phyloP scores from a whole-genome alignment of 35 echinoderm and acorn worm species.

The Acanthaster planci region DNA sequence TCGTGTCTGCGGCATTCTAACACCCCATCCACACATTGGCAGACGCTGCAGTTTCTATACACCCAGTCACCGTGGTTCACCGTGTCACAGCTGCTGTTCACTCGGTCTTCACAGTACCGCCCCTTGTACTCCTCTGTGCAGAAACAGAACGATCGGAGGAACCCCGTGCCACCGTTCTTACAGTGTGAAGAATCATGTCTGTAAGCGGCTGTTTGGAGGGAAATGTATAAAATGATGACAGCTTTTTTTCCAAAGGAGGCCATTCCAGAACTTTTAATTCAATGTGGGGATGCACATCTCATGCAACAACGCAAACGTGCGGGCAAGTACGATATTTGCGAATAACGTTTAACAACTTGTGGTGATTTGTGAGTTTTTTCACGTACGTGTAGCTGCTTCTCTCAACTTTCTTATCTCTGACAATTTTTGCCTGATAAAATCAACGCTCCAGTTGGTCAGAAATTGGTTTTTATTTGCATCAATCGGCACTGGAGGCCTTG shows the following conservation, averaged over 20 bases:
- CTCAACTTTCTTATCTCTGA: too few species aligned
- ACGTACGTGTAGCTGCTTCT: too few species aligned
- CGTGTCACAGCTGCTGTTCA: slow-evolving; percentile 26
- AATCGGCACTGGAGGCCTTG: too few species aligned
- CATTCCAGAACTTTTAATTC: neutral
- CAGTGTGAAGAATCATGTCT: slow-evolving; percentile 64
- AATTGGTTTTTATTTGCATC: too few species aligned
- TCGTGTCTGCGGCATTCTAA: slow-evolving; percentile 36
- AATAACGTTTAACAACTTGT: too few species aligned
- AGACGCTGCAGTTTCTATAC: slow-evolving; percentile 49
- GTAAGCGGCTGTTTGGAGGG: slow-evolving; percentile 20
- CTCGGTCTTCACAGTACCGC: slow-evolving; percentile 62
- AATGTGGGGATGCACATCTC: neutral
- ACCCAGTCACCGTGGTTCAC: slow-evolving; percentile 12
- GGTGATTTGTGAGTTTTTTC: too few species aligned
- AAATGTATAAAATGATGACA: too few species aligned
- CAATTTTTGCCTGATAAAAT: too few species aligned
- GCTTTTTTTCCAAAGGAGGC: too few species aligned
- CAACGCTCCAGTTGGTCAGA: too few species aligned
- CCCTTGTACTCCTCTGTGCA: slow-evolving; percentile 53
- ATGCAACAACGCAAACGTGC: neutral
- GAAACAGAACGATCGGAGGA: slow-evolving; percentile 63
- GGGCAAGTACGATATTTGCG: too few species aligned
- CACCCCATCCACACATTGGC: slow-evolving; percentile 47
- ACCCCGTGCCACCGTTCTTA: slow-evolving; percentile 68